Evolutionary conservation across 2,113 vertebrate species (phyloP).

Genomic region (Alectura lathami): DNA sequence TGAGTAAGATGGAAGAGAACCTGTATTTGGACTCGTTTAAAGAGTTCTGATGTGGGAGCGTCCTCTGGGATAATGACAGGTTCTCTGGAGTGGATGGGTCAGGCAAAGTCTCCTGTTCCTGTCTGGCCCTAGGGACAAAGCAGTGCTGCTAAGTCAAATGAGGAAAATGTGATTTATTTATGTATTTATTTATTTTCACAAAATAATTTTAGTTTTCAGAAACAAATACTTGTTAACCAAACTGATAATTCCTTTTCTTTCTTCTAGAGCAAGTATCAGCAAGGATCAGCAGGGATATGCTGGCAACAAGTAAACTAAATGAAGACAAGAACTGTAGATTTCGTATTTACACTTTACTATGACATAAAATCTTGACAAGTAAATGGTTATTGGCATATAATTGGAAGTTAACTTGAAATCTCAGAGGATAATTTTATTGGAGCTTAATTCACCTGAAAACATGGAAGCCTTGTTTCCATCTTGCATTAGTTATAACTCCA

Average conservation of each 20-base stretch:
- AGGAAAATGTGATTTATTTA: background rate
- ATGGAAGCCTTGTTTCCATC: constrained; percentile 11
- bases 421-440: background rate
- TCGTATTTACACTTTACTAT: background rate
- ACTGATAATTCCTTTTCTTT: background rate
- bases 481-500: background rate
- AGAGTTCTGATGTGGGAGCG: background rate
- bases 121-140: background rate
- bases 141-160: background rate
- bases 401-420: constrained; percentile 8
- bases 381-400: background rate
- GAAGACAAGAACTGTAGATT: constrained; percentile 8
- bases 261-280: constrained; percentile 95
- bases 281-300: constrained; percentile 98
- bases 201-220: background rate
- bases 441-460: background rate
- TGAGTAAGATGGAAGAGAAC: background rate
- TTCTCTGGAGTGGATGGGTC: background rate
- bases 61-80: background rate
- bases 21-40: constrained; percentile 37
- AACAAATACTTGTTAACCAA: background rate
- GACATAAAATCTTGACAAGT: background rate
- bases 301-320: constrained; percentile 84
- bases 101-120: background rate
- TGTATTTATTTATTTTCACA: too few relatives aligned